A percentile compares a stretch with the other conserved stretches of the same genome.
Evolutionary conservation across 2,113 vertebrate species (phyloP).

Genomic region (Naja naja): DNA sequence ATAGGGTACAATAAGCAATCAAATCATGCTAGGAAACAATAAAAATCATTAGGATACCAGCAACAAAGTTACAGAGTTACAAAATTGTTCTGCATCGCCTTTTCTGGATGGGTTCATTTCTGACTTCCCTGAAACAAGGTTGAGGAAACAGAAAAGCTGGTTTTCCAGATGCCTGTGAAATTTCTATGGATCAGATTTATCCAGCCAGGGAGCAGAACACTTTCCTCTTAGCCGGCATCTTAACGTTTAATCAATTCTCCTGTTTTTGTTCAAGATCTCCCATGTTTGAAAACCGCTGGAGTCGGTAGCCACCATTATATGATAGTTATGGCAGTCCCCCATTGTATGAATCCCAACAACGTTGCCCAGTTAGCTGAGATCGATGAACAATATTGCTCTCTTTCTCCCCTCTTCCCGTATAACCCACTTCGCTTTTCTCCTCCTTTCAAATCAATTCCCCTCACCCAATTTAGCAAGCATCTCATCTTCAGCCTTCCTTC

Average conservation of each 20-base stretch:
- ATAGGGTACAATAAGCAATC: too few species aligned
- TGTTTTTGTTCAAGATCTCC: background rate
- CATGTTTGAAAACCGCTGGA: background rate
- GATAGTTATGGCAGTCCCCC: background rate
- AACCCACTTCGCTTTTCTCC: background rate
- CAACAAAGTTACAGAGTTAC: too few species aligned
- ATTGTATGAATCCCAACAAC: background rate
- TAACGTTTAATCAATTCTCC: background rate
- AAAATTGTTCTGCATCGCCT: too few species aligned
- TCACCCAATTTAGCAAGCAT: background rate
- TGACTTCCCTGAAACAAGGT: background rate
- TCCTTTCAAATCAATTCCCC: background rate
- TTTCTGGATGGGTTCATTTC: background rate
- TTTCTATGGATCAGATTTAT: background rate
- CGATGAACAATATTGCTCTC: background rate
- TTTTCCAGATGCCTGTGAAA: background rate
- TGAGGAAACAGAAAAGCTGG: background rate
- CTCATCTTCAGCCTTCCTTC: background rate
- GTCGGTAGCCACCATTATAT: background rate
- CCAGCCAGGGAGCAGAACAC: background rate
- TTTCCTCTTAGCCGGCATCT: background rate
- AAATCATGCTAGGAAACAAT: too few species aligned
- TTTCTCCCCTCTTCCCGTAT: background rate
- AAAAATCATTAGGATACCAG: too few species aligned
- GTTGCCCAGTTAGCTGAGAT: background rate